phyloP scores from a whole-genome alignment of 2,797 vertebrate species.

The Chrosomus eos region DNA sequence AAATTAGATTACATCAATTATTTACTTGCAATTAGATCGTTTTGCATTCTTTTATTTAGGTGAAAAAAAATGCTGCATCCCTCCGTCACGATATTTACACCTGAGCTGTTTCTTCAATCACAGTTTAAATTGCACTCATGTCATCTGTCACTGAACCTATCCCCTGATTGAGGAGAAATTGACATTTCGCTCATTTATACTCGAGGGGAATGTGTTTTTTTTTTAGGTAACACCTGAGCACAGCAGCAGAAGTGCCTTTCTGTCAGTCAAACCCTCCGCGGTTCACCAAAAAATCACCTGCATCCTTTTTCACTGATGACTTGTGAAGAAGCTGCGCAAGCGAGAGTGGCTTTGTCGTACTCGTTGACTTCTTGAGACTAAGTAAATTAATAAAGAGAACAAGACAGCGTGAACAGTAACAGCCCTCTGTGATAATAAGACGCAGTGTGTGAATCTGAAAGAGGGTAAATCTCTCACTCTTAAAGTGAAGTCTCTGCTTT shows the following conservation, averaged over 20 bases:
- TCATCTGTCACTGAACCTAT: slow-evolving; percentile 27
- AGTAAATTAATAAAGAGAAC: slow-evolving; percentile 66
- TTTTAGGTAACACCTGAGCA: slow-evolving; percentile 53
- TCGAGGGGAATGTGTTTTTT: slow-evolving; percentile 35
- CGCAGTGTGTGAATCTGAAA: slow-evolving; percentile 44
- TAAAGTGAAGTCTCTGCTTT: slow-evolving; percentile 61
- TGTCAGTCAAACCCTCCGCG: slow-evolving; percentile 42
- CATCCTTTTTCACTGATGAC: slow-evolving; percentile 55
- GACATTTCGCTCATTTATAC: slow-evolving; percentile 47
- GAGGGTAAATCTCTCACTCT: slow-evolving; percentile 52
- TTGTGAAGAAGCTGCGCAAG: slow-evolving; percentile 59
- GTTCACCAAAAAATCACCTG: slow-evolving; percentile 61
- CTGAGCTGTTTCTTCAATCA: slow-evolving; percentile 36
- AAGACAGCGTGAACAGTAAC: slow-evolving; percentile 60
- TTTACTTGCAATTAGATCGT: slow-evolving; percentile 3
- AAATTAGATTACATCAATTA: not conserved
- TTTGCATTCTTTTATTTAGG: slow-evolving; percentile 13
- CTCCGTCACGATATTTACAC: slow-evolving; percentile 24
- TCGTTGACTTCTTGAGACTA: slow-evolving; percentile 60
- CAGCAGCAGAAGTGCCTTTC: slow-evolving; percentile 47
- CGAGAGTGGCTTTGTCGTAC: slow-evolving; percentile 46
- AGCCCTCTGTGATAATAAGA: slow-evolving; percentile 64
- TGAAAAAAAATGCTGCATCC: not conserved
- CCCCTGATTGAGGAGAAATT: slow-evolving; percentile 32
- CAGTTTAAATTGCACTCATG: slow-evolving; percentile 32